Conservation (phyloP, 2,888 invertebrate genomes). For the Monopis laevigella region DNA sequence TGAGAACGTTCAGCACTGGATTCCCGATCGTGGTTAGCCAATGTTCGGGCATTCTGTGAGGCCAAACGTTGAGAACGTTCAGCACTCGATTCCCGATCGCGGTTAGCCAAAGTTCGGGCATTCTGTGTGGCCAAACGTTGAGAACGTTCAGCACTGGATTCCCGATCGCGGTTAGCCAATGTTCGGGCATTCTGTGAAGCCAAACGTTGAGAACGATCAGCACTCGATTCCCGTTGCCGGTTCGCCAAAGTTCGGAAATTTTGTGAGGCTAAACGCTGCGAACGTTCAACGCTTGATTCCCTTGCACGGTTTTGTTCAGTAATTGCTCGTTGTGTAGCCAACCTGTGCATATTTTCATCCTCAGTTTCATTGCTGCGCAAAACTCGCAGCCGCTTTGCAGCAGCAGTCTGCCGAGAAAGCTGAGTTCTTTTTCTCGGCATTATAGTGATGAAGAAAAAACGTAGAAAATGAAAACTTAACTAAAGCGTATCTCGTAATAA, state of each 20-base stretch:
- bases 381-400: constrained; percentile 18
- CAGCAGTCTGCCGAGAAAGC: constrained; percentile 19
- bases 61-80: constrained; percentile 11
- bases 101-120: constrained; percentile 6
- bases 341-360: constrained; percentile 16
- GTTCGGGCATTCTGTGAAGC: too few species aligned
- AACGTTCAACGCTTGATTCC: constrained; percentile 18
- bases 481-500: too few species aligned
- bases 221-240: too few species aligned
- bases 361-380: constrained; percentile 19
- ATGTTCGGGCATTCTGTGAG: constrained; percentile 10
- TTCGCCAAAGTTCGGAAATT: constrained; percentile 17
- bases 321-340: constrained; percentile 20
- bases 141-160: constrained; percentile 9
- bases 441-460: constrained; percentile 13
- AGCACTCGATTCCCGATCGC: constrained; percentile 11
- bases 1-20: constrained; percentile 14
- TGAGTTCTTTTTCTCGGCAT: constrained; percentile 20
- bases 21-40: constrained; percentile 3
- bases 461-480: too few species aligned
- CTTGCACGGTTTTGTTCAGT: constrained; percentile 16
- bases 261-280: constrained; percentile 16
- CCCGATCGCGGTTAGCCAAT: not conserved
- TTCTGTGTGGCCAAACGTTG: constrained; percentile 8
- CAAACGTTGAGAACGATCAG: too few species aligned